Evolutionary conservation across 2,113 vertebrate genomes (phyloP), one percentile per base, ranked within the genome.

Genomic region (Lucifuga dentata): DNA sequence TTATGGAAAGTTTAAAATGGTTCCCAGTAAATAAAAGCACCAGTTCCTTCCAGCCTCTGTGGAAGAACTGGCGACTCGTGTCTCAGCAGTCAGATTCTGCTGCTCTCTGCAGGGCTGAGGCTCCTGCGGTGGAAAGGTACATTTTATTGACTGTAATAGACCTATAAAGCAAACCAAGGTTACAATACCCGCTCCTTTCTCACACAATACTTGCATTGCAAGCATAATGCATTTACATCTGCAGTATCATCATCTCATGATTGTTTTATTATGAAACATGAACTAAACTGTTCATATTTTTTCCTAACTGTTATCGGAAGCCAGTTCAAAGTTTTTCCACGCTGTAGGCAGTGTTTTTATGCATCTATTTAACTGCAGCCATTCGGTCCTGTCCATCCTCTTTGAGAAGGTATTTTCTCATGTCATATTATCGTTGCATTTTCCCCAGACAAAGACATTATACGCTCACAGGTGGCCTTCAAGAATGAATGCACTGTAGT

Each of bases 51-150:
- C 17, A 44, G 35, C 43, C 61, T 39, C 46, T 57, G 60, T 44
- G 69, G 57, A 69, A 50, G 45, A 73, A 75, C 80, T 23, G 35
- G 53, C 33, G 24, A 58, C 60, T 77, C 76, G 66, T 39, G 21
- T 74, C 58, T 73, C 76, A 78, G 85, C 67, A 85, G 81, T 48
- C 33, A 11, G 12, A 51, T 8, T 38, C 12, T 40, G 55, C 48
- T 52, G 40, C 59, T 50, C 26, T n/a, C n/a, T n/a, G n/a, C n/a
- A n/a, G n/a, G n/a, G n/a, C 52, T 33, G 45, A 16, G 48, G 26
- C 41, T 51, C 53, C n/a, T 44, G 29, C 23, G 36, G 32, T n/a
- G 38, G 17, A 38, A 41, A 56, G 48, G 52, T 55, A 33, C 20
- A 39, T 57, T 50, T 45, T n/a, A 57, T 43, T 58, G 41, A 48